Evolutionary conservation across 2,888 invertebrate species (phyloP).

Genomic region (Aleiodes testaceus): DNA sequence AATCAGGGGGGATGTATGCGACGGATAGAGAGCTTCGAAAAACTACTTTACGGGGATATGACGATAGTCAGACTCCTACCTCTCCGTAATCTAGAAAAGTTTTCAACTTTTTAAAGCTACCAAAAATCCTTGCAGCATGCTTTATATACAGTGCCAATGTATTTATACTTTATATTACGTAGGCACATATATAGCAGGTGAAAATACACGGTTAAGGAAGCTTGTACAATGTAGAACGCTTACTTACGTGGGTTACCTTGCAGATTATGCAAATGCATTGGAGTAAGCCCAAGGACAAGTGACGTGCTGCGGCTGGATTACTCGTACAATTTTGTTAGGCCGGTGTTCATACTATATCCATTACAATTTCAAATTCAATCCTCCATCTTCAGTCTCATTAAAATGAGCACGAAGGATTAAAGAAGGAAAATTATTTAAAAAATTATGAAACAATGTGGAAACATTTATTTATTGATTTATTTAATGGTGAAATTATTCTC

Average conservation of each 20-base stretch:
- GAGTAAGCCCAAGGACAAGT: conserved; percentile 53
- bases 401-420: too few species aligned
- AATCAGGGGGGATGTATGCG: neutral
- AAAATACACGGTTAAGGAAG: conserved; percentile 30
- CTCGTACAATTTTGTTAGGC: conserved; percentile 45
- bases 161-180: conserved; percentile 31
- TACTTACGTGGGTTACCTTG: conserved; percentile 46
- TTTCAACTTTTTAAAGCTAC: conserved; percentile 47
- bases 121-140: conserved; percentile 41
- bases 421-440: too few species aligned
- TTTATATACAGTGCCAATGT: conserved; percentile 37
- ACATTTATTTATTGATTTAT: too few species aligned
- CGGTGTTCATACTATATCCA: neutral
- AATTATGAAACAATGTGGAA: too few species aligned
- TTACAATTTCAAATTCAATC: neutral
- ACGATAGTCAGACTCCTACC: conserved; percentile 22
- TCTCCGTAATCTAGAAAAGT: conserved; percentile 40
- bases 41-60: conserved; percentile 18
- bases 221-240: conserved; percentile 41
- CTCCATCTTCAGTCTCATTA: neutral
- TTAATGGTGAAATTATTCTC: conserved; percentile 18
- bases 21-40: conserved; percentile 5
- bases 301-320: conserved; percentile 55
- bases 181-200: conserved; percentile 28
- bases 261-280: conserved; percentile 57